Evolutionary conservation across 2,888 invertebrate species (phyloP).

Genomic region (Philonicus albiceps): DNA sequence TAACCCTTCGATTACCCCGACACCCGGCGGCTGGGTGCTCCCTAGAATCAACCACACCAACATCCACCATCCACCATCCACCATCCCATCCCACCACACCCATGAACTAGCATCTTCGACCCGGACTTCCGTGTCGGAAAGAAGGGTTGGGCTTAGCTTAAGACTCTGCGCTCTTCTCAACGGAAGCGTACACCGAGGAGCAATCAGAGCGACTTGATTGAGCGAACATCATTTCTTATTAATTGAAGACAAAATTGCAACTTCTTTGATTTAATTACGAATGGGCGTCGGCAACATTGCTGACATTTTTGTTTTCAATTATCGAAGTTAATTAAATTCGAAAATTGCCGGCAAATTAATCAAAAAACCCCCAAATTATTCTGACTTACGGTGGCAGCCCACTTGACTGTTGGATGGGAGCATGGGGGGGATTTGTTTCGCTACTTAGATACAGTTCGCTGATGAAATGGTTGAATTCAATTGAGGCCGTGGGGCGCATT

Average conservation of each 20-base stretch:
- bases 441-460: neutral
- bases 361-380: conserved; percentile 41
- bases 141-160: neutral
- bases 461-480: neutral
- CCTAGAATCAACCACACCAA: neutral
- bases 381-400: neutral
- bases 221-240: conserved; percentile 53
- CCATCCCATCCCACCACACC: too few relatives aligned
- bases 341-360: conserved; percentile 46
- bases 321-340: conserved; percentile 47
- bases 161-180: neutral
- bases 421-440: neutral
- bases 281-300: conserved; percentile 44
- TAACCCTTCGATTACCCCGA: conserved; percentile 43
- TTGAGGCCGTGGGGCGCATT: neutral
- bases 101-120: neutral
- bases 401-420: neutral
- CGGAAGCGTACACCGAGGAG: neutral
- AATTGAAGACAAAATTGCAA: conserved; percentile 52
- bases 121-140: neutral
- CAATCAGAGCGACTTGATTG: conserved; percentile 47
- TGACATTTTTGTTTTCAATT: conserved; percentile 49
- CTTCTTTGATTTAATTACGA: conserved; percentile 53
- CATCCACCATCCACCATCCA: neutral
- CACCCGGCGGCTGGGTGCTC: neutral